phyloP scores from a whole-genome alignment of 2,797 vertebrate genomes.

The Sebastes hubbsi region DNA sequence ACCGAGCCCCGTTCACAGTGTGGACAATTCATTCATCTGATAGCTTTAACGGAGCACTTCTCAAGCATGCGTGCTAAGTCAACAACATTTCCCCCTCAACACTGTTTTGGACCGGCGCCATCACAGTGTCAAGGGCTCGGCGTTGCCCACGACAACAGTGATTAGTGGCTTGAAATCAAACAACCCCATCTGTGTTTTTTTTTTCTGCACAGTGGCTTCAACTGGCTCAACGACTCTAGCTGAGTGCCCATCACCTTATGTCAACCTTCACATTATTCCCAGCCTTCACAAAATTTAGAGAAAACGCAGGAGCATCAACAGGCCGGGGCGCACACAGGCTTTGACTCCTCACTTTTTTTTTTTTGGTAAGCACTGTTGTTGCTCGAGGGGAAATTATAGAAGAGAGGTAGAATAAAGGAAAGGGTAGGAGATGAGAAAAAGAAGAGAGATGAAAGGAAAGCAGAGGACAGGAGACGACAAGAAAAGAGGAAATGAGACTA shows the following conservation, averaged over 20 bases:
- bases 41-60: conserved; percentile 12
- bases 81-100: conserved; percentile 19
- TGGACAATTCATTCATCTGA: conserved; percentile 12
- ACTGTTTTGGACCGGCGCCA: conserved; percentile 11
- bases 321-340: not conserved
- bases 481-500: conserved; percentile 47
- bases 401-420: conserved; percentile 5
- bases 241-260: conserved; percentile 6
- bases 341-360: not conserved
- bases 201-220: not conserved
- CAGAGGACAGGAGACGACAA: conserved; percentile 16
- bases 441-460: conserved; percentile 21
- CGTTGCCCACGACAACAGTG: conserved; percentile 28
- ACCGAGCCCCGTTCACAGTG: not conserved
- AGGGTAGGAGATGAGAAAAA: not conserved
- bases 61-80: conserved; percentile 22
- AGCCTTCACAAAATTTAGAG: not conserved
- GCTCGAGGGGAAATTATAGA: conserved; percentile 25
- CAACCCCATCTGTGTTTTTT: conserved; percentile 19
- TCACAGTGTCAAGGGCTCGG: conserved; percentile 16
- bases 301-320: not conserved
- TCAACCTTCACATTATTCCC: conserved; percentile 1
- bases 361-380: not conserved
- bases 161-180: conserved; percentile 53
- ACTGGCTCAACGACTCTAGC: not conserved